Evolutionary conservation across 2,797 vertebrate species (phyloP).

Genomic region (Xiphorhynchus erythropygius): DNA sequence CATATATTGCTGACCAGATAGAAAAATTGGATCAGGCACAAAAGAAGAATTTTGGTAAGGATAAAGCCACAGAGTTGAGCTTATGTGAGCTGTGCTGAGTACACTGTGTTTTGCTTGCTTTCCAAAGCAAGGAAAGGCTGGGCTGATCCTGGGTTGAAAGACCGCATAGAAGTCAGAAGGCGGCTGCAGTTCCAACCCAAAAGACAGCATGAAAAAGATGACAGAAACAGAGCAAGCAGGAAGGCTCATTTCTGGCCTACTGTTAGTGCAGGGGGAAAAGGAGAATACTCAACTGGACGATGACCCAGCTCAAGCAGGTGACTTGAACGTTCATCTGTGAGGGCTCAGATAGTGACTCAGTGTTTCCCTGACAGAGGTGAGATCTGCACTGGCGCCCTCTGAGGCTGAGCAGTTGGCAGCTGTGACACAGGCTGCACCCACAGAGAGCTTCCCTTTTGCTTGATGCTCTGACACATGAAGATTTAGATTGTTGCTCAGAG

Average conservation of each 20-base stretch:
- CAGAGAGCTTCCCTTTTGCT: neutral
- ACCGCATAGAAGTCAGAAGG: neutral
- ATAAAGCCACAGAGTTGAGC: neutral
- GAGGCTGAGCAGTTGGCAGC: neutral
- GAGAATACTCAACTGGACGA: neutral
- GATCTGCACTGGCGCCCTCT: neutral
- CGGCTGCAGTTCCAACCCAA: neutral
- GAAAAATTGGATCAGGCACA: neutral
- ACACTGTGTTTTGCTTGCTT: neutral
- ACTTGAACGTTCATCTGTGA: neutral
- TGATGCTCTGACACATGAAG: rapidly evolving
- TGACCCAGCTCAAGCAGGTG: neutral
- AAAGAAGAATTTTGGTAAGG: neutral
- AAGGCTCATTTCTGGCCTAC: neutral
- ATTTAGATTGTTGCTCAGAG: neutral
- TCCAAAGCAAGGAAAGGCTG: neutral
- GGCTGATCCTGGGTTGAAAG: neutral
- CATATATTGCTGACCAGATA: neutral
- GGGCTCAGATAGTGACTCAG: neutral
- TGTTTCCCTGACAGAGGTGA: neutral
- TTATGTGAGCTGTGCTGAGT: neutral
- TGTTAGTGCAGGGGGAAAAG: neutral
- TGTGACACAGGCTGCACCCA: neutral
- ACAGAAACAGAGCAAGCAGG: neutral
- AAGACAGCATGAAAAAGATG: neutral